These are phyloP conservation scores for Theristicus caerulescens DNA, from an alignment of 2,113 vertebrate species.

Conservation along the genomic window DNA sequence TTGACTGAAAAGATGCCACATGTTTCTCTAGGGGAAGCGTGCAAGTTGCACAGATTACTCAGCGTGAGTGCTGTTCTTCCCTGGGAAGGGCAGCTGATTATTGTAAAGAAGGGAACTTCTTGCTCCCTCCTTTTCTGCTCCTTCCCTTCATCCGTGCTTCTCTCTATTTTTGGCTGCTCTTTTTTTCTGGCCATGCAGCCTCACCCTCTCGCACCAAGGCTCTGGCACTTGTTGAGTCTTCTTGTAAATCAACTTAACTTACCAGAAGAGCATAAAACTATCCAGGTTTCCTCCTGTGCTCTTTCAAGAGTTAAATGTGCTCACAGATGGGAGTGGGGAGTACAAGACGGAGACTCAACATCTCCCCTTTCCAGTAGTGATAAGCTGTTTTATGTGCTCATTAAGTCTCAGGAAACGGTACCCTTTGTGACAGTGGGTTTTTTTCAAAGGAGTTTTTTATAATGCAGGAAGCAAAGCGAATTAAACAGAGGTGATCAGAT, in stretches of 20 bases:
- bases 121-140: background rate
- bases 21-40: background rate
- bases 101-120: background rate
- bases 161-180: background rate
- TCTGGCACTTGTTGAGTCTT: background rate
- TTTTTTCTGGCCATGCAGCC: background rate
- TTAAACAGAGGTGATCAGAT: background rate
- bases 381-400: background rate
- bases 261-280: background rate
- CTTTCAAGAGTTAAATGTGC: constrained; percentile 12
- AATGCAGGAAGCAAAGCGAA: background rate
- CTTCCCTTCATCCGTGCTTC: background rate
- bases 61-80: background rate
- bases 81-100: background rate
- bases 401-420: background rate
- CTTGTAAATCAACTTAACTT: background rate
- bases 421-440: background rate
- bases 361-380: background rate
- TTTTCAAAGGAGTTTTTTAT: background rate
- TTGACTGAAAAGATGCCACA: background rate
- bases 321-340: background rate
- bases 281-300: constrained; percentile 8
- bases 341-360: background rate
- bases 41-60: background rate
- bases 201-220: background rate